Evolutionary conservation across 2,113 vertebrate species (phyloP).

Genomic region (Tachysurus vachellii): DNA sequence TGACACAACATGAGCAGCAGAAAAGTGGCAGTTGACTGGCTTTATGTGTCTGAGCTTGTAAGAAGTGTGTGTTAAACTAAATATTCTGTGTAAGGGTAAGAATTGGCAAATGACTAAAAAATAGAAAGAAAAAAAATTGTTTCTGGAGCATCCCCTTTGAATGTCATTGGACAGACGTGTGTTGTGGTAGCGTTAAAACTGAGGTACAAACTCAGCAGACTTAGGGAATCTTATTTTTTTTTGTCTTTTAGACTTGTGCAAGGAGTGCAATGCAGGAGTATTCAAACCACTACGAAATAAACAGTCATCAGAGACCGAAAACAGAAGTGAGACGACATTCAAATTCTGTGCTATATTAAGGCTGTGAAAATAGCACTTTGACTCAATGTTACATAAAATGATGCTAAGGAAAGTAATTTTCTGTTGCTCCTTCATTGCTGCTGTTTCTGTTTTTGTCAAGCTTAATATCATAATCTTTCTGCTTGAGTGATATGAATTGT

Average conservation of each 20-base stretch:
- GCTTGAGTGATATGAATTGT: neutral
- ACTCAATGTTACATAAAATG: slow-evolving; percentile 45
- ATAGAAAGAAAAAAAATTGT: neutral
- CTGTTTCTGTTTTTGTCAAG: neutral
- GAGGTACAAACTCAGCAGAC: neutral
- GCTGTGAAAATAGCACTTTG: slow-evolving; percentile 45
- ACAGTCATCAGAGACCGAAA: slow-evolving; percentile 31
- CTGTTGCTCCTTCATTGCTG: neutral
- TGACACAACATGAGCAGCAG: neutral
- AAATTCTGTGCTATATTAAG: slow-evolving; percentile 42
- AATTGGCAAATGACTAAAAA: neutral
- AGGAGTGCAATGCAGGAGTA: slow-evolving; percentile 28
- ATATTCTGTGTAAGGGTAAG: neutral
- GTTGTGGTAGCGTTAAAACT: neutral
- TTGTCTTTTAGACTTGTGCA: slow-evolving; percentile 33
- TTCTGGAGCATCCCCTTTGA: neutral
- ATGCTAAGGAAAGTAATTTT: slow-evolving; percentile 14
- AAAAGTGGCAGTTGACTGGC: neutral
- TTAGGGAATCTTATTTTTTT: slow-evolving; percentile 17
- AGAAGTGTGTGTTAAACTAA: neutral
- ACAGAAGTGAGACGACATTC: slow-evolving; percentile 51
- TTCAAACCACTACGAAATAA: slow-evolving; percentile 21
- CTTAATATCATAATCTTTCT: neutral
- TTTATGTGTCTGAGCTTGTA: neutral
- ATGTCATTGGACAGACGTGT: neutral